phyloP scores from a whole-genome alignment of 2,113 vertebrate genomes.

The Spheniscus mendiculus region DNA sequence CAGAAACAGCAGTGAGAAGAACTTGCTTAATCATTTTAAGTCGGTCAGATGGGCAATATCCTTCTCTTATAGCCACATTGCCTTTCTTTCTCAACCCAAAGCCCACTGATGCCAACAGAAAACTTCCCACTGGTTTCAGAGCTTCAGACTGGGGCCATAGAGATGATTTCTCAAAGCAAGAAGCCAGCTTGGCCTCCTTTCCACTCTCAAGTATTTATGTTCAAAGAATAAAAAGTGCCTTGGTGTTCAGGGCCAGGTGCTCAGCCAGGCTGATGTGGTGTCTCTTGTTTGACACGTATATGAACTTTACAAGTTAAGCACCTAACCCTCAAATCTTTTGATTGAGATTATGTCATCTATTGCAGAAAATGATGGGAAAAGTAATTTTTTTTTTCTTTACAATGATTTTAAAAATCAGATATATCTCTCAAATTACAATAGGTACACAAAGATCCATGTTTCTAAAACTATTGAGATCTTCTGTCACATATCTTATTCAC shows the following conservation, averaged over 20 bases:
- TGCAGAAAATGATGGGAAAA: not conserved
- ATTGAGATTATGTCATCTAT: not conserved
- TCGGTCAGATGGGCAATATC: not conserved
- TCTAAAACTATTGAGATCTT: not conserved
- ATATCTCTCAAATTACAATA: not conserved
- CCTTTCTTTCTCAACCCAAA: not conserved
- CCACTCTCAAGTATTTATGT: not conserved
- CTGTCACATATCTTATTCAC: not conserved
- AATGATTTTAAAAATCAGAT: not conserved
- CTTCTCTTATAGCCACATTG: not conserved
- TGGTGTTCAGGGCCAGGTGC: not conserved
- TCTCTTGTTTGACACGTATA: accelerated
- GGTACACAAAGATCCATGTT: not conserved
- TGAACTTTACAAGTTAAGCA: not conserved
- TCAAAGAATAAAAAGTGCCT: not conserved
- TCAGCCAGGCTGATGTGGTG: not conserved
- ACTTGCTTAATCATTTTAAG: not conserved
- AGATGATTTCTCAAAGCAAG: not conserved
- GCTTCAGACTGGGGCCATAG: not conserved
- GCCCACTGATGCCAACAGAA: not conserved
- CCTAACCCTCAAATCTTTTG: not conserved
- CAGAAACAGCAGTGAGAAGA: not conserved
- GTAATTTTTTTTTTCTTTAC: not conserved
- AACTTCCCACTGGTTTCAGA: not conserved
- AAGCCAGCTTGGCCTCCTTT: not conserved